phyloP scores from a whole-genome alignment of 2,797 vertebrate species.

The Phrynocephalus guinanensis region DNA sequence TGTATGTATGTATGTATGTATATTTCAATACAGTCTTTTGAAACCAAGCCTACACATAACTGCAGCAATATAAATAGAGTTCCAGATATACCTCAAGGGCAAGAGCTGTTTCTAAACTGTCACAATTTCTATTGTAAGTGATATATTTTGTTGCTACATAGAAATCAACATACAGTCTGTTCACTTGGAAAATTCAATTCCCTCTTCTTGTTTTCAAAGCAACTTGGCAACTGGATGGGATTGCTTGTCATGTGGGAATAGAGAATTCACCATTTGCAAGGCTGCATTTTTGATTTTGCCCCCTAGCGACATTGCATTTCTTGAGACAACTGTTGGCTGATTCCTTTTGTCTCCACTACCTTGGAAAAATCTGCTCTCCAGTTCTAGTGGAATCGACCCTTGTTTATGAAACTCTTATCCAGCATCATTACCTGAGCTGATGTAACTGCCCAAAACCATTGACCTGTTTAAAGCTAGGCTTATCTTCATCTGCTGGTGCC shows the following conservation, averaged over 20 bases:
- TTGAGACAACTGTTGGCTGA: conserved; percentile 49
- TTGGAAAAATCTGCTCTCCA: conserved; percentile 70
- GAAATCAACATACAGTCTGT: neutral
- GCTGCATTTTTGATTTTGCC: conserved; percentile 44
- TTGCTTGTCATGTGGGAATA: neutral
- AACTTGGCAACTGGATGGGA: too few species aligned
- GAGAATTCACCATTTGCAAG: conserved; percentile 10
- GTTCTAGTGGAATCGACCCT: conserved; percentile 64
- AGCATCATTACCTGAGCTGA: conserved; percentile 36
- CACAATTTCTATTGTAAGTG: neutral
- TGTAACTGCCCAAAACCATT: conserved; percentile 65
- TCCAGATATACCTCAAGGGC: neutral
- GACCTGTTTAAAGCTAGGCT: conserved; percentile 69
- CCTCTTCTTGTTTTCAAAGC: neutral
- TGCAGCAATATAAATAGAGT: neutral
- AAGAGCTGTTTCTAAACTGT: neutral
- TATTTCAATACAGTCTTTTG: neutral
- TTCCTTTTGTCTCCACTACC: conserved; percentile 55
- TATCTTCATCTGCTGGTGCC: conserved; percentile 76
- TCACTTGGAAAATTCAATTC: neutral
- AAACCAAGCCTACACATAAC: neutral
- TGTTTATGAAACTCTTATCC: conserved; percentile 55
- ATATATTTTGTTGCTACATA: neutral
- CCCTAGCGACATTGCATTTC: conserved; percentile 55
- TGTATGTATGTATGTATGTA: neutral